Evolutionary conservation across 2,888 invertebrate species (phyloP).

Genomic region (Agriopis leucophaearia): DNA sequence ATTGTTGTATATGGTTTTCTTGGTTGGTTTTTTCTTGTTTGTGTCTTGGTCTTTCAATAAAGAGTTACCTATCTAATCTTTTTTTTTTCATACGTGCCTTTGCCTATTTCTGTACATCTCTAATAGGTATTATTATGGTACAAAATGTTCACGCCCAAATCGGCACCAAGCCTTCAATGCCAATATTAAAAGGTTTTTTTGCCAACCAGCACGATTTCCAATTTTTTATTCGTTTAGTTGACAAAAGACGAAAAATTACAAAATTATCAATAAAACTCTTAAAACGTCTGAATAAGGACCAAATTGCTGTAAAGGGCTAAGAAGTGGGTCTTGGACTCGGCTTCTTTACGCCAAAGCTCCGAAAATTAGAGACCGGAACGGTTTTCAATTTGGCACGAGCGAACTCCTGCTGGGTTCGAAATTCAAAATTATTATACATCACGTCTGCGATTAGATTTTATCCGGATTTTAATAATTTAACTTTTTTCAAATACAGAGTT

Average conservation of each 20-base stretch:
- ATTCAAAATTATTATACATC: slow-evolving; percentile 54
- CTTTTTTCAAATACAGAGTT: neutral
- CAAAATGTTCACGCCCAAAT: slow-evolving; percentile 73
- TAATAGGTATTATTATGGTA: slow-evolving; percentile 35
- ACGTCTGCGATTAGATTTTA: slow-evolving; percentile 11
- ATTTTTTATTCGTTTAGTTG: slow-evolving; percentile 79
- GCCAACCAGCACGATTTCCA: slow-evolving; percentile 78
- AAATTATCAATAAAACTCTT: slow-evolving; percentile 52
- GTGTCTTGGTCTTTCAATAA: too few species aligned
- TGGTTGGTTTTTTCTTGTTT: too few species aligned
- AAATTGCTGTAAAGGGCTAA: slow-evolving; percentile 51
- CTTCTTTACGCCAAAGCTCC: slow-evolving; percentile 68
- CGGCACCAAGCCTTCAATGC: slow-evolving; percentile 75
- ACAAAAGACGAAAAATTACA: slow-evolving; percentile 73
- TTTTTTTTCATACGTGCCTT: neutral
- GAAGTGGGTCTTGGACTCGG: slow-evolving; percentile 77
- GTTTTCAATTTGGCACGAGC: slow-evolving; percentile 72
- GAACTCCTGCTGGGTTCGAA: slow-evolving; percentile 59
- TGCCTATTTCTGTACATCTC: neutral
- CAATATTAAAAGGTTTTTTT: slow-evolving; percentile 81
- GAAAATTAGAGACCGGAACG: slow-evolving; percentile 67
- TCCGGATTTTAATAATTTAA: neutral
- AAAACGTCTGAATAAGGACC: slow-evolving; percentile 52
- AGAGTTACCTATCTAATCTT: neutral
- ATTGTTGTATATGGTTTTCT: too few species aligned